These are phyloP conservation scores for Venustoraphidia nigricollis DNA, from an alignment of 2,888 invertebrate species.

Conservation along the genomic window DNA sequence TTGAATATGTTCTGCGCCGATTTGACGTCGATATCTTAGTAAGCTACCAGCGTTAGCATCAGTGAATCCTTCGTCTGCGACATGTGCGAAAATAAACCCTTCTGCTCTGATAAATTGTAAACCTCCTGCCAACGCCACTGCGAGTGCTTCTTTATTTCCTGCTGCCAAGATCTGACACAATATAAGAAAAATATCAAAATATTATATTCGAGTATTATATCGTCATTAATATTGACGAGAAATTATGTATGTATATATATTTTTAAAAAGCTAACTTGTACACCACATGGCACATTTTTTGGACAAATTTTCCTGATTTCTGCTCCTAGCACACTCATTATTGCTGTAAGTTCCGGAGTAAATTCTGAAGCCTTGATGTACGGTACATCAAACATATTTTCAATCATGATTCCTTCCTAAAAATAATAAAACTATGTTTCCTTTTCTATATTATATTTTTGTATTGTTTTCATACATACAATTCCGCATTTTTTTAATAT, in stretches of 20 bases:
- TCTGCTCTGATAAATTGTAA: conserved; percentile 62
- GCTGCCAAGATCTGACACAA: conserved; percentile 48
- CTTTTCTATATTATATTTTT: conserved; percentile 2
- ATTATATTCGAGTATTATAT: too few species aligned
- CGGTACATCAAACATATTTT: conserved; percentile 70
- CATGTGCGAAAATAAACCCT: conserved; percentile 62
- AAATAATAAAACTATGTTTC: conserved; percentile 9
- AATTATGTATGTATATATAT: too few species aligned
- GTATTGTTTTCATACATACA: conserved; percentile 26
- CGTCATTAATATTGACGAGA: too few species aligned
- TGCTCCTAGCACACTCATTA: conserved; percentile 47
- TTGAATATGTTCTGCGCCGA: conserved; percentile 50
- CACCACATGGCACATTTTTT: conserved; percentile 35
- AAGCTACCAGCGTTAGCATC: conserved; percentile 59
- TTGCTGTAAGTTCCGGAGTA: conserved; percentile 50
- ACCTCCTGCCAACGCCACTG: conserved; percentile 52
- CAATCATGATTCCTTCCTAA: conserved; percentile 54
- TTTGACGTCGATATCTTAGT: conserved; percentile 48
- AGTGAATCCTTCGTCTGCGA: conserved; percentile 69
- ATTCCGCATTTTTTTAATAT: conserved; percentile 39
- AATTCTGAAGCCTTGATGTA: conserved; percentile 41
- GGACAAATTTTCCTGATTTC: conserved; percentile 40
- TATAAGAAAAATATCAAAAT: background rate
- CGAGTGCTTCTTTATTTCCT: conserved; percentile 58
- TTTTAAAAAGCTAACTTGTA: conserved; percentile 32